A percentile compares a stretch with the other conserved stretches of the same genome.
phyloP scores from a whole-genome alignment of 2,797 vertebrate species.

The Falco concolor region DNA sequence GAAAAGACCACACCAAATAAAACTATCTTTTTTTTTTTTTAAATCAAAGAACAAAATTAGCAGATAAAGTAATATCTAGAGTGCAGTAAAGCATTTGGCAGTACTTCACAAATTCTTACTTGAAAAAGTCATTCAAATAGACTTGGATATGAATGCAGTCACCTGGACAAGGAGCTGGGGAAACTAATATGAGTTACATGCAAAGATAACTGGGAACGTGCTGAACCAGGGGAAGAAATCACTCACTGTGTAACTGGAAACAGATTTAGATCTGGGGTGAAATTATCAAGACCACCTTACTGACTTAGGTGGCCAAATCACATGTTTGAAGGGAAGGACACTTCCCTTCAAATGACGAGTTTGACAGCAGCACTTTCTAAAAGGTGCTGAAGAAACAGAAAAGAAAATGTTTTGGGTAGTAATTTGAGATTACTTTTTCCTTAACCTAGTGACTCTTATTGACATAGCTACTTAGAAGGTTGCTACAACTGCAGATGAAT shows the following conservation, averaged over 20 bases:
- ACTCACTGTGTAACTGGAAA: background rate
- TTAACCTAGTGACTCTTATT: background rate
- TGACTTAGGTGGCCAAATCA: background rate
- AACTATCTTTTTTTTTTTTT: background rate
- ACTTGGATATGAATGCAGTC: background rate
- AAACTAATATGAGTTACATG: background rate
- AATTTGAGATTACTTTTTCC: background rate
- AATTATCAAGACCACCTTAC: background rate
- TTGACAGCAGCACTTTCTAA: background rate
- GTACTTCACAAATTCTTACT: background rate
- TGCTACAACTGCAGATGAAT: background rate
- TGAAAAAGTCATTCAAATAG: background rate
- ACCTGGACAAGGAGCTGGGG: background rate
- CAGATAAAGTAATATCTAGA: background rate
- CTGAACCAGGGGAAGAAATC: background rate
- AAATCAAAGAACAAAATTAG: slow-evolving; percentile 12
- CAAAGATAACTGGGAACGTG: background rate
- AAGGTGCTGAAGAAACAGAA: background rate
- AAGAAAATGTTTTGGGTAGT: background rate
- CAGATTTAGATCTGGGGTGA: background rate
- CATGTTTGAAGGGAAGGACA: background rate
- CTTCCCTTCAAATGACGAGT: background rate
- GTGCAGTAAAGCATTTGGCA: background rate
- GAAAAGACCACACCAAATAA: background rate
- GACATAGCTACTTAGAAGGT: background rate